Evolutionary conservation across 2,888 invertebrate genomes (phyloP).

Genomic region (Hypercompe scribonia): DNA sequence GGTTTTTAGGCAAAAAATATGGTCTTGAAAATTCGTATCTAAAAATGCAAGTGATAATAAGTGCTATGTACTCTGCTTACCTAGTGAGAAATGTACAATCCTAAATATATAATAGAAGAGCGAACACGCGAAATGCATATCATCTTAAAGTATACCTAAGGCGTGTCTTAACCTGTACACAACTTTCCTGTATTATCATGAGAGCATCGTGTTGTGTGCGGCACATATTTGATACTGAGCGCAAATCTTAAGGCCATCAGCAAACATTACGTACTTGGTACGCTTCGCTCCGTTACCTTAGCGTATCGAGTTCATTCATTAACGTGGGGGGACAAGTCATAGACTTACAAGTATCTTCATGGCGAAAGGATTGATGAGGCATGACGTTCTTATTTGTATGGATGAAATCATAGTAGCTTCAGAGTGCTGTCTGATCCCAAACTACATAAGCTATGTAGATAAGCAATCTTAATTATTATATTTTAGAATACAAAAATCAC

Average conservation of each 20-base stretch:
- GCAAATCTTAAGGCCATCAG: slow-evolving; percentile 38
- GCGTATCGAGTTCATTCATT: slow-evolving; percentile 53
- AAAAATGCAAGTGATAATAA: too few species aligned
- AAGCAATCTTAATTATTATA: too few species aligned
- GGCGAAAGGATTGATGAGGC: not conserved
- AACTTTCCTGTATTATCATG: slow-evolving; percentile 14
- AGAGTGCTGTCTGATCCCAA: too few species aligned
- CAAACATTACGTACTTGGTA: slow-evolving; percentile 44
- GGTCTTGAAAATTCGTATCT: too few species aligned
- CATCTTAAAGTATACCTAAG: not conserved
- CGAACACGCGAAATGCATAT: not conserved
- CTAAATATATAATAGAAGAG: not conserved
- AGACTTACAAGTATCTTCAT: not conserved
- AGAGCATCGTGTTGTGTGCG: slow-evolving; percentile 3
- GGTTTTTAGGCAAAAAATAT: too few species aligned
- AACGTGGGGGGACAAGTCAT: slow-evolving; percentile 35
- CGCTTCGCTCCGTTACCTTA: slow-evolving; percentile 42
- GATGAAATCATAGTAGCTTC: too few species aligned
- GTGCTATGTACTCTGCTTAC: not conserved
- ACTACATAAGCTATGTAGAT: too few species aligned
- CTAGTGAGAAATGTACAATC: not conserved
- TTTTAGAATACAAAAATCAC: too few species aligned
- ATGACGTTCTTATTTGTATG: too few species aligned
- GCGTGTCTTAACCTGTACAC: slow-evolving; percentile 11
- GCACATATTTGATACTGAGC: slow-evolving; percentile 26